Base-by-base conservation (phyloP, 2,888 invertebrate genomes). In the Pardosa pseudoannulata region DNA sequence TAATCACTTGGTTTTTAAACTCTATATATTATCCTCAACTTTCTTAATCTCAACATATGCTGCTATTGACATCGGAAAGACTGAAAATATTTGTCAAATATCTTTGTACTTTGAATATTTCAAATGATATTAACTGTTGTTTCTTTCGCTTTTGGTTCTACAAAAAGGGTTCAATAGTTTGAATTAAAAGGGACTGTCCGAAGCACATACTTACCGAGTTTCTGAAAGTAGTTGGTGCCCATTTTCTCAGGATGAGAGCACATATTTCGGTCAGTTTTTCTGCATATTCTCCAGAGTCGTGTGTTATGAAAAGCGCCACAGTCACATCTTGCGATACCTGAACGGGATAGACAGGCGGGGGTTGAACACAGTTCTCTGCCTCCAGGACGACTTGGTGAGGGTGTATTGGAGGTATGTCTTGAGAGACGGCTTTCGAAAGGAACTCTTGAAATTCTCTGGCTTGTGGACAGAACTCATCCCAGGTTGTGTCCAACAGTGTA, bases 381-480 rank as follows among this genome's bases (percentile, higher is more conserved):
- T 86, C 75, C 70, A 86, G 19, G 0, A 86, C 50, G 11, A 86
- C 67, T 39, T 86, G 85, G 23, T 79, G 70, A 19, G 85, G 73
- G 16, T 71, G 65, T 3, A 86, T 64, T 7, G 85, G 72, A 3
- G 68, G 68, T 0, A 78, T 75, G 46, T 79, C 74, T 19, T 70
- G 70, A 0, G 85, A 86, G 9, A 86, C 74, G 32, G 68, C 39
- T 19, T 71, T 74, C 23, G 89, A 75, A 32, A 89, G 56, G 29
- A 79, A 74, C 13, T 80, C 78, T 32, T 81, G 87, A 31, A 87
- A 86, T 7, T 87, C 85, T 1, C 75, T 28, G 23, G 64, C 28
- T 9, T 88, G 75, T 9, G 56, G n/a, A 36, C 89, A 89, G 56
- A 89, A 88, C 36, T 87, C 62, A 16, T 78, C 62, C 89, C 89